Conservation (phyloP, 2,888 invertebrate species). For the Amiota mariae region DNA sequence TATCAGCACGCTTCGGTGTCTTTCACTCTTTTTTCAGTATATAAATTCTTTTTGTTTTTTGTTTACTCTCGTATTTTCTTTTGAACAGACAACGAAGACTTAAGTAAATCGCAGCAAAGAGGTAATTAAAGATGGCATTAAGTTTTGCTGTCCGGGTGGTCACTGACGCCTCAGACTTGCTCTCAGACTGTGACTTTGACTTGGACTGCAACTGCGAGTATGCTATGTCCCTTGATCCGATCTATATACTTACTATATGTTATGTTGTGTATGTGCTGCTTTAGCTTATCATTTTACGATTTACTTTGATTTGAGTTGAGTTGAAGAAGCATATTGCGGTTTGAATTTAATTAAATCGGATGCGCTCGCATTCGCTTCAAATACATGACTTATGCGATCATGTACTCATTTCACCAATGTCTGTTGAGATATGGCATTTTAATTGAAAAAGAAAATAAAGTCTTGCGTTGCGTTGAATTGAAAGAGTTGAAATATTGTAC, state of each 20-base stretch:
- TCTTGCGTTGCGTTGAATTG: too few relatives aligned
- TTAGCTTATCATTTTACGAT: slow-evolving; percentile 57
- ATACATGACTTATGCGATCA: too few relatives aligned
- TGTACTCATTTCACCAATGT: slow-evolving; percentile 17
- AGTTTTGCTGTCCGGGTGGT: slow-evolving; percentile 51
- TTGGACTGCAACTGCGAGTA: too few relatives aligned
- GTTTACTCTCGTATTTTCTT: too few relatives aligned
- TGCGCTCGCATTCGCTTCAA: slow-evolving; percentile 44
- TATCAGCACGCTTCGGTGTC: slow-evolving; percentile 11
- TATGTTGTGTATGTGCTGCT: too few relatives aligned
- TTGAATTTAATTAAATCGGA: slow-evolving; percentile 69
- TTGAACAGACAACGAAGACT: slow-evolving; percentile 7
- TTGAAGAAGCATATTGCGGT: slow-evolving; percentile 37
- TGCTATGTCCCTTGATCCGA: too few relatives aligned
- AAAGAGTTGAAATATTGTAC: too few relatives aligned
- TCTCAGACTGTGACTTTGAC: too few relatives aligned
- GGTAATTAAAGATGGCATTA: slow-evolving; percentile 55
- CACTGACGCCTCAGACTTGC: slow-evolving; percentile 22
- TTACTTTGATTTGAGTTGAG: slow-evolving; percentile 57
- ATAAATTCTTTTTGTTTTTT: not conserved
- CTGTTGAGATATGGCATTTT: slow-evolving; percentile 56
- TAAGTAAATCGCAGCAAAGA: slow-evolving; percentile 32
- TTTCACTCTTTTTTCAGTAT: slow-evolving; percentile 12
- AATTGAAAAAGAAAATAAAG: slow-evolving; percentile 51
- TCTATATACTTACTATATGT: too few relatives aligned